Evolutionary conservation across 2,113 vertebrate species (phyloP).

Genomic region (Barnardius zonarius): DNA sequence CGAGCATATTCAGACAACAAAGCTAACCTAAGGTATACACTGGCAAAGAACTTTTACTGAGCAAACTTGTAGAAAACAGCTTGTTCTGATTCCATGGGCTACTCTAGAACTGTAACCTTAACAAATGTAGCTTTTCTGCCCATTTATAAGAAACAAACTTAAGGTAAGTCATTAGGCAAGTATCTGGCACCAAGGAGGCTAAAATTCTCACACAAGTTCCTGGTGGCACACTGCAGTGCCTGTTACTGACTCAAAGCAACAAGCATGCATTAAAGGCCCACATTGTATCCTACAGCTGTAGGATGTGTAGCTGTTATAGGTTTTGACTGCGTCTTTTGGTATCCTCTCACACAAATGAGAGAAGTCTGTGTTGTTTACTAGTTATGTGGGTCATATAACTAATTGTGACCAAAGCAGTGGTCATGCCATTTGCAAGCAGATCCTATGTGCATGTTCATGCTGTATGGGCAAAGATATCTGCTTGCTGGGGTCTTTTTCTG

Average conservation of each 20-base stretch:
- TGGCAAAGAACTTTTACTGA: background rate
- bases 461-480: background rate
- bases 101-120: background rate
- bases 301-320: background rate
- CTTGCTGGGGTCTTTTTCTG: background rate
- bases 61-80: background rate
- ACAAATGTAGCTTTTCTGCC: background rate
- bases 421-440: background rate
- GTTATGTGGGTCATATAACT: background rate
- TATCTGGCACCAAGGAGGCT: background rate
- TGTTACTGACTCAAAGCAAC: background rate
- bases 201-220: background rate
- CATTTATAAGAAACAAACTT: background rate
- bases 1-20: background rate
- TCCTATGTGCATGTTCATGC: background rate
- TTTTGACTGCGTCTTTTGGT: background rate
- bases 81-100: accelerated
- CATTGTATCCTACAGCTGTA: background rate
- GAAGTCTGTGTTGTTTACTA: background rate
- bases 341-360: background rate
- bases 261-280: background rate
- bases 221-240: background rate
- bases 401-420: background rate
- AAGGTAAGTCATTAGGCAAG: background rate
- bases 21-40: background rate